Evolutionary conservation across 2,113 vertebrate genomes (phyloP).

Genomic region (Brienomyrus brachyistius): DNA sequence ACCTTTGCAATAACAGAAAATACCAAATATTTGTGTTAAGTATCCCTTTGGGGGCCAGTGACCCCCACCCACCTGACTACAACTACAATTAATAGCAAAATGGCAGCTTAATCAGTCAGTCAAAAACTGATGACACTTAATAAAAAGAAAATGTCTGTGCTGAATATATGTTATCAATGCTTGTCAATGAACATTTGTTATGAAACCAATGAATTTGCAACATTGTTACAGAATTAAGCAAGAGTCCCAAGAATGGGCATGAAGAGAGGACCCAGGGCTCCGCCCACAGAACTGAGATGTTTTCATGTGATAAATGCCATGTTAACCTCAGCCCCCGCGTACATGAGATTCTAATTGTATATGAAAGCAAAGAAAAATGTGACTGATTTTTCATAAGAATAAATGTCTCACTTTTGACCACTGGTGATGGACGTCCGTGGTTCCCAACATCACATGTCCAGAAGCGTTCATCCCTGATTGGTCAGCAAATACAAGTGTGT

Average conservation of each 20-base stretch:
- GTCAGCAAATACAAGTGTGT: slow-evolving; percentile 80
- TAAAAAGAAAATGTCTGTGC: background rate
- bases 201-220: background rate
- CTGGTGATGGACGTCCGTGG: slow-evolving; percentile 90
- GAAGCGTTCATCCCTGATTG: slow-evolving; percentile 83
- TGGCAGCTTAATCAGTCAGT: background rate
- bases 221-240: background rate
- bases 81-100: background rate
- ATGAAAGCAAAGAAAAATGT: background rate
- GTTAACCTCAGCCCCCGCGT: background rate
- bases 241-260: background rate
- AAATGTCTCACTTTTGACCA: slow-evolving; percentile 77
- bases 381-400: slow-evolving; percentile 2
- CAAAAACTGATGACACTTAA: background rate
- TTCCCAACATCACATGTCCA: slow-evolving; percentile 88
- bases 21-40: background rate
- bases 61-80: too few relatives aligned
- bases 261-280: background rate
- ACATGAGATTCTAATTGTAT: background rate
- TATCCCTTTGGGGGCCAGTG: background rate
- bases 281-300: background rate
- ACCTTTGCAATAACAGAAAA: background rate
- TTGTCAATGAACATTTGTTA: background rate
- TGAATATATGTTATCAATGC: background rate
- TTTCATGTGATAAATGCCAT: background rate